Evolutionary conservation across 2,113 vertebrate genomes (phyloP), one percentile per base, ranked within the genome.

Genomic region (Furnarius figulus): DNA sequence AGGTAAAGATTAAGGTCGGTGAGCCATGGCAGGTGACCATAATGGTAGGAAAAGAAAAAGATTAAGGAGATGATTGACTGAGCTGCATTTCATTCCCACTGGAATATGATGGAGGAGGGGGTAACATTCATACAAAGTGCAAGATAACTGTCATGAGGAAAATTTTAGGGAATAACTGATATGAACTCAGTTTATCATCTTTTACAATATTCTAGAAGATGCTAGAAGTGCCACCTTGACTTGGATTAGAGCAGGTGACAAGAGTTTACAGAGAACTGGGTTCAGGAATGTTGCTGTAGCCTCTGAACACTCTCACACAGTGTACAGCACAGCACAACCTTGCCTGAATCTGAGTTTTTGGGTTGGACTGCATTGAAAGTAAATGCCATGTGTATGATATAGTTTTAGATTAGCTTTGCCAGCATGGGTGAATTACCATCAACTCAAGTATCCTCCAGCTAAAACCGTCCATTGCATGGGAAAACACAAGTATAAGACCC

Each of bases 351-450:
- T 61, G 59, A 61, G 46, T 21, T 44, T 35, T 80, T 2, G 1
- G 9, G 55, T 33, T 58, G 73, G 46, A 14, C 39, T 81, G 68
- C 27, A 40, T 42, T 70, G 35, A 16, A 81, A 73, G 22, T 25
- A 49, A 65, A 61, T 18, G 9, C 28, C 3, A 7, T 21, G 56
- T 0, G 14, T 14, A 15, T 24, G 2, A 37, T 42, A 85, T 20
- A 44, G 59, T 70, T 93, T 76, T 24, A 61, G 62, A 86, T 93
- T 76, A 66, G n/a, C 55, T 91, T 77, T 81, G 61, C 19, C 77
- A 39, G 33, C 55, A 56, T 65, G 19, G 35, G 37, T 89, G 39
- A 77, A 23, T 50, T 83, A 37, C 5, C 39, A 79, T 42, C 63
- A 47, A 14, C 10, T 33, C 44, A 46, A 49, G 37, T 31, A 40